Evolutionary conservation across 2,888 invertebrate genomes (phyloP).

Genomic region (Gerris lacustris): DNA sequence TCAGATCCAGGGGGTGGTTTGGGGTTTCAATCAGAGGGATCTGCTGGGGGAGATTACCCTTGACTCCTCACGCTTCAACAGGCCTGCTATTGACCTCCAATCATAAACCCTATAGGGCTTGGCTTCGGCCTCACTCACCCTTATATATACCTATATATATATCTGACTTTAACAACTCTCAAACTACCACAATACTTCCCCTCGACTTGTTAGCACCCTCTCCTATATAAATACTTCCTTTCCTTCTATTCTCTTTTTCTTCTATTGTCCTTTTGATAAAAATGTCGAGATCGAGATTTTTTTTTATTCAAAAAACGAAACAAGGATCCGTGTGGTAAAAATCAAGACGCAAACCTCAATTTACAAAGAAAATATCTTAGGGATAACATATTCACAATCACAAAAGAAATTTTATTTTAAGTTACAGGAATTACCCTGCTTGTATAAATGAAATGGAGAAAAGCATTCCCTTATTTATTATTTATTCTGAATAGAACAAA

Average conservation of each 20-base stretch:
- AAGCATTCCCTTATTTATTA: no score
- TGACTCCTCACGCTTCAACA: neutral
- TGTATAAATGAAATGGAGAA: no score
- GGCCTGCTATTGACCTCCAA: neutral
- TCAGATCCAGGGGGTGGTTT: neutral
- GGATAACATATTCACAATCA: no score
- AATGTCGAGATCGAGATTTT: neutral
- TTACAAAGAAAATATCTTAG: no score
- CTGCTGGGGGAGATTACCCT: neutral
- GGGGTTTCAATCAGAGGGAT: neutral
- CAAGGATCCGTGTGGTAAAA: no score
- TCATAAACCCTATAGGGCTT: neutral
- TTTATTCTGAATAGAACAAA: no score
- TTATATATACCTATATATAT: neutral
- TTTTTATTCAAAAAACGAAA: no score
- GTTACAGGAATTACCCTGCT: no score
- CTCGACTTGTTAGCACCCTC: neutral
- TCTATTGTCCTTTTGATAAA: no score
- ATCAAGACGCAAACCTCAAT: no score
- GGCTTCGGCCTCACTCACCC: no score
- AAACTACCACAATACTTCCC: neutral
- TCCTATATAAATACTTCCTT: neutral
- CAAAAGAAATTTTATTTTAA: no score
- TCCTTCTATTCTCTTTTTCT: neutral
- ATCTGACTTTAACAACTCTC: conserved; percentile 3